Conservation (phyloP, 2,113 vertebrate species). For the Aythya baeri region DNA sequence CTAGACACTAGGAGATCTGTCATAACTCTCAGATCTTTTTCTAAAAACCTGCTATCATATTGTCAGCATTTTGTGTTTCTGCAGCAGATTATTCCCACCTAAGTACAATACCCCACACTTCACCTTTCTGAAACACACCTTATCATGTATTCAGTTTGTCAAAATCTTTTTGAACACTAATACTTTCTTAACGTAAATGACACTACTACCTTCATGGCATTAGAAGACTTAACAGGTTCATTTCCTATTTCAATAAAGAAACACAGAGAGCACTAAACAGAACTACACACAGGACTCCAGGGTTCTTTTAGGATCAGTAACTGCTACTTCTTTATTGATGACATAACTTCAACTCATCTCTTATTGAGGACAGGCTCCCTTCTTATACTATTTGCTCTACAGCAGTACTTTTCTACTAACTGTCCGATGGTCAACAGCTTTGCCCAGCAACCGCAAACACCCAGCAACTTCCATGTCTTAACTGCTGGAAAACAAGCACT, state of each 20-base stretch:
- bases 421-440: too few species aligned
- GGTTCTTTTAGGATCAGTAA: too few species aligned
- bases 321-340: too few species aligned
- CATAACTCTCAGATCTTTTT: background rate
- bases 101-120: background rate
- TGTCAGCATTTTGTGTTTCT: accelerated
- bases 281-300: accelerated
- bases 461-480: too few species aligned
- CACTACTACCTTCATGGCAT: background rate
- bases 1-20: background rate
- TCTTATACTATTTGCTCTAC: too few species aligned
- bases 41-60: background rate
- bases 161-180: background rate
- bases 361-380: too few species aligned
- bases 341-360: too few species aligned
- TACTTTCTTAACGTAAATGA: background rate
- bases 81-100: background rate
- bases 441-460: too few species aligned
- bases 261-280: background rate
- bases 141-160: background rate
- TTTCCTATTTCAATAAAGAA: background rate
- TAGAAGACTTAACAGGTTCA: background rate
- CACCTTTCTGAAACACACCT: background rate
- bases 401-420: too few species aligned
- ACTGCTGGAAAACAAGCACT: too few species aligned